Percentiles rank a stretch among this genome's conserved stretches.
Evolutionary conservation across 2,888 invertebrate species (phyloP).

Genomic region (Plagodis pulveraria): DNA sequence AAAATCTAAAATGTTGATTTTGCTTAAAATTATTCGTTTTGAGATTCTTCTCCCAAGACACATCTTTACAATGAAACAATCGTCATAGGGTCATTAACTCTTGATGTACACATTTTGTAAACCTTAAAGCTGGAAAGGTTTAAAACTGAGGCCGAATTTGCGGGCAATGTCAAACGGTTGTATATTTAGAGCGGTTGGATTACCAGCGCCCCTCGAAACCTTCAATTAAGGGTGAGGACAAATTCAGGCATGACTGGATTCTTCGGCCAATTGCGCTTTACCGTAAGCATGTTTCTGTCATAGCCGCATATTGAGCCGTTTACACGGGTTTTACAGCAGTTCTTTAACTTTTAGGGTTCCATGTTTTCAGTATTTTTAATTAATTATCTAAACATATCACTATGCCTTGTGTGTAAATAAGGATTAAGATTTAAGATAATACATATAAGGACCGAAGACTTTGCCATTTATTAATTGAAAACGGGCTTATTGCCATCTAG

Average conservation of each 20-base stretch:
- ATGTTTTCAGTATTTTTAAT: no score
- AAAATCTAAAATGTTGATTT: no score
- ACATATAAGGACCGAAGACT: no score
- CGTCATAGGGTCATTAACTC: slow-evolving; percentile 3
- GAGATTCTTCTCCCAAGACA: no score
- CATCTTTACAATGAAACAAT: no score
- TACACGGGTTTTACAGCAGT: slow-evolving; percentile 14
- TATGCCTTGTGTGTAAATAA: no score
- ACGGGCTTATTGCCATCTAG: no score
- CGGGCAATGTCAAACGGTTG: slow-evolving; percentile 24
- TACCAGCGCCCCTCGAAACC: slow-evolving; percentile 32
- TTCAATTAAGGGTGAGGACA: slow-evolving; percentile 44
- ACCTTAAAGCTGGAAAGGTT: slow-evolving; percentile 14
- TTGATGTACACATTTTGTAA: slow-evolving; percentile 13
- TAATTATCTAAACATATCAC: no score
- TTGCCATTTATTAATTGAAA: no score
- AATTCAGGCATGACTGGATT: slow-evolving; percentile 39
- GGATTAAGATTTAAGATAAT: no score
- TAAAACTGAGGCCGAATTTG: slow-evolving; percentile 8
- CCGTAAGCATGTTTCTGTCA: slow-evolving; percentile 28
- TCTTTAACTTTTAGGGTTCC: neutral
- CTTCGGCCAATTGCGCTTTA: slow-evolving; percentile 46
- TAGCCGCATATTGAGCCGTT: slow-evolving; percentile 14
- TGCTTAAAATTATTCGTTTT: no score
- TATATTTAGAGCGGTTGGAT: slow-evolving; percentile 42